A percentile compares a stretch with the other conserved stretches of the same genome.
These are phyloP conservation scores for Rhodinocichla rosea DNA, from an alignment of 2,113 vertebrate genomes.

Conservation along the genomic window DNA sequence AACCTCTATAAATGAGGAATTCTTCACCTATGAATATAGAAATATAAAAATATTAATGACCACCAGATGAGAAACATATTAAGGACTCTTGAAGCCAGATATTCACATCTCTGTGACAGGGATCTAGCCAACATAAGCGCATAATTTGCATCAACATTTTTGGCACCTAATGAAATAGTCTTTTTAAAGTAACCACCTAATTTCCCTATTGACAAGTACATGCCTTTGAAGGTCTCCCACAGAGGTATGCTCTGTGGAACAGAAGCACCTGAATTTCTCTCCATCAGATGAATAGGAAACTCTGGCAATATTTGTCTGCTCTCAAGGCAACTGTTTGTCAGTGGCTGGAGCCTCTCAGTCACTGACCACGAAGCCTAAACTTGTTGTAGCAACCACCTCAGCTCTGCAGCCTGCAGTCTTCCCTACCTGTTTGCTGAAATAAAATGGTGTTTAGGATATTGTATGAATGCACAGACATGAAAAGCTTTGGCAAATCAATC, in stretches of 20 bases:
- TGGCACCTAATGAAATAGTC: not conserved
- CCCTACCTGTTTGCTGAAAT: not conserved
- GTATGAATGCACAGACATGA: not conserved
- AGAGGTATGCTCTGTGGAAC: accelerated
- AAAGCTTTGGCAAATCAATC: constrained; percentile 1
- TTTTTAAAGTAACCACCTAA: not conserved
- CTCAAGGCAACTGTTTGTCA: not conserved
- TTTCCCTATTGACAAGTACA: not conserved
- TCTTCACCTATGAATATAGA: not conserved
- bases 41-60: not conserved
- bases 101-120: not conserved
- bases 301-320: not conserved
- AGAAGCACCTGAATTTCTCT: not conserved
- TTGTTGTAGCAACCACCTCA: not conserved
- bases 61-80: not conserved
- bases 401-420: not conserved
- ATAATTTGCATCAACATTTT: not conserved
- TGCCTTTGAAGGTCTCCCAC: not conserved
- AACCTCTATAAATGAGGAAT: not conserved
- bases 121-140: not conserved
- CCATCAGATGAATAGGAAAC: not conserved
- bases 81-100: not conserved
- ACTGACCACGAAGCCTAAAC: not conserved
- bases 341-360: not conserved
- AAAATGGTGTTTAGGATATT: not conserved